Evolutionary conservation across 2,888 invertebrate species (phyloP), one percentile per base, ranked within the genome.

Genomic region (Tupiocoris notatus): DNA sequence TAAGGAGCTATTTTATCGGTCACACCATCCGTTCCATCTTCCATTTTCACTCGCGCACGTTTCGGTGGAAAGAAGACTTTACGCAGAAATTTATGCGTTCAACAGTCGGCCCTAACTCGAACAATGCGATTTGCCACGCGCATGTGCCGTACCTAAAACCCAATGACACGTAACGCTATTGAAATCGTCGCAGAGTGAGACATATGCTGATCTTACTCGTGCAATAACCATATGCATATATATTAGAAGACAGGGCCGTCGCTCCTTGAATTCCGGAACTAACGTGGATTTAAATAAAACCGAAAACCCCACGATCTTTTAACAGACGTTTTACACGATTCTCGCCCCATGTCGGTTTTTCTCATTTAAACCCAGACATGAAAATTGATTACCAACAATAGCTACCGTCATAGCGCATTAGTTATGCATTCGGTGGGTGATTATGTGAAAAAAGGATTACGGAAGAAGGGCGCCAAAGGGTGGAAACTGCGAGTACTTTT

Each of bases 271-370:
- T 39, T 59, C 70, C 70, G 70, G 70, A 70, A 70, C 70, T 70
- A 70, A 70, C 70, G 58, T 21, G 70, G 70, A 70, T 70, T 70
- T 70, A 70, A 70, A 70, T 70, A 59, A 24, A 59, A 59, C 59
- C 59, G 57, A 39, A 39, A 39, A 39, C 6, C 39, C 39, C 39
- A 7, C 39, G 39, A 12, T 3, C 12, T 39, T 39, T 39, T 39
- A 39, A 39, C 39, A 39, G 39, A 39, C 39, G 39, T 39, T 39
- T 39, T 39, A 39, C 39, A 39, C 39, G 39, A 39, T 39, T 39
- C 39, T 39, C 39, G 39, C 39, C 39, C 39, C 39, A 7, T 39
- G 39, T 39, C 39, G 12, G 39, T 39, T 39, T 39, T 39, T 39
- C 39, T 12, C 39, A 12, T 39, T 39, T 39, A 12, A 39, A 12